Percentiles rank a stretch among this genome's conserved stretches.
These are phyloP conservation scores for Lycodopsis pacificus DNA, from an alignment of 2,797 vertebrate genomes.

Conservation along the genomic window DNA sequence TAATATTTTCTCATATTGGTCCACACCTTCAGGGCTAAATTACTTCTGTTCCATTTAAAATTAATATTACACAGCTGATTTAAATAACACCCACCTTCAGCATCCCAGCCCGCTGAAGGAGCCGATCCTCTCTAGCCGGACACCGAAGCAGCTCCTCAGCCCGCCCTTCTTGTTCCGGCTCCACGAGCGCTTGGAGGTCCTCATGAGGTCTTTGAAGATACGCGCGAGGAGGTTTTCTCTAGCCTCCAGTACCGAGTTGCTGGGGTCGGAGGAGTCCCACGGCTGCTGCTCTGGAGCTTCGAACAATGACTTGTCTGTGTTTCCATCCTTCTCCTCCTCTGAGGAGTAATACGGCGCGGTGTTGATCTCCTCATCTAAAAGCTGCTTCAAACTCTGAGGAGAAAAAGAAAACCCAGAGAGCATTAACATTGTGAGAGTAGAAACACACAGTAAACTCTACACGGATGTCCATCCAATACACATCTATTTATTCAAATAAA, in stretches of 20 bases:
- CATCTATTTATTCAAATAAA: background rate
- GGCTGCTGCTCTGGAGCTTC: constrained; percentile 22
- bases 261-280: constrained; percentile 58
- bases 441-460: background rate
- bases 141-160: constrained; percentile 86
- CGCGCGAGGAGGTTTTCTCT: constrained; percentile 65
- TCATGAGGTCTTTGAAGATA: constrained; percentile 79
- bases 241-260: constrained; percentile 46
- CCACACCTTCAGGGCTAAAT: background rate
- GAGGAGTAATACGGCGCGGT: constrained; percentile 47
- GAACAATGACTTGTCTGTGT: constrained; percentile 55
- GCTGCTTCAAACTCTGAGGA: constrained; percentile 75
- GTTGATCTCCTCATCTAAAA: constrained; percentile 73
- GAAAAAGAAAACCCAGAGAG: background rate
- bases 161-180: constrained; percentile 84
- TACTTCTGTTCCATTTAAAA: background rate
- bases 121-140: constrained; percentile 84
- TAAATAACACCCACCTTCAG: constrained; percentile 65
- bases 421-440: background rate
- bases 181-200: constrained; percentile 83
- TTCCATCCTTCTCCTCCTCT: constrained; percentile 52
- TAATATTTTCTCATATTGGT: background rate
- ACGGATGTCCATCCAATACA: background rate
- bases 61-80: background rate
- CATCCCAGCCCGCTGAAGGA: constrained; percentile 87